These are phyloP conservation scores for Agrochola lychnidis DNA, from an alignment of 2,888 invertebrate genomes.

Conservation along the genomic window DNA sequence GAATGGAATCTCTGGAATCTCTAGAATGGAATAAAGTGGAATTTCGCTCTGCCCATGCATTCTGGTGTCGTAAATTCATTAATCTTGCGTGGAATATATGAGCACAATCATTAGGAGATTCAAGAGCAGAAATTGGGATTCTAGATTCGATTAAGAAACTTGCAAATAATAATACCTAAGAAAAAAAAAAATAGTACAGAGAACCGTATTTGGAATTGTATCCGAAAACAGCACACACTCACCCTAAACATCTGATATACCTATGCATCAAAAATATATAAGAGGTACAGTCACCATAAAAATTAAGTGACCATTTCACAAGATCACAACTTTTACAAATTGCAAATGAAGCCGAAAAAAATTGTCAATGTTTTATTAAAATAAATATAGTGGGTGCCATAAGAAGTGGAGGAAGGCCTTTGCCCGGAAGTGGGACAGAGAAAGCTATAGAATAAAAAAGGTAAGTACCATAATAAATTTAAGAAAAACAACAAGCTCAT, in stretches of 20 bases:
- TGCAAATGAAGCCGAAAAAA: not conserved
- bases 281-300: not conserved
- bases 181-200: too few relatives aligned
- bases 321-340: not conserved
- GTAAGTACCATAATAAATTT: not conserved
- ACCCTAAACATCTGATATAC: not conserved
- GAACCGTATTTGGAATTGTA: not conserved
- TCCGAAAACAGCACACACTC: not conserved
- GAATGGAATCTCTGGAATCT: slow-evolving; percentile 49
- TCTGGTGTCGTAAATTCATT: slow-evolving; percentile 45
- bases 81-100: slow-evolving; percentile 46
- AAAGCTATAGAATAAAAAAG: too few relatives aligned
- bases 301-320: not conserved
- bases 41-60: slow-evolving; percentile 41
- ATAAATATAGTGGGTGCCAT: not conserved
- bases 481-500: slow-evolving; percentile 1
- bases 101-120: slow-evolving; percentile 25
- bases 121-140: not conserved
- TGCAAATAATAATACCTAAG: too few relatives aligned
- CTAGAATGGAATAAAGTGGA: slow-evolving; percentile 39
- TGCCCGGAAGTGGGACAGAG: too few relatives aligned
- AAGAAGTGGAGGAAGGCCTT: too few relatives aligned
- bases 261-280: not conserved
- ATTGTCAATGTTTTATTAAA: not conserved
- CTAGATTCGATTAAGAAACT: not conserved